phyloP scores from a whole-genome alignment of 2,113 vertebrate genomes.

The Guaruba guarouba region DNA sequence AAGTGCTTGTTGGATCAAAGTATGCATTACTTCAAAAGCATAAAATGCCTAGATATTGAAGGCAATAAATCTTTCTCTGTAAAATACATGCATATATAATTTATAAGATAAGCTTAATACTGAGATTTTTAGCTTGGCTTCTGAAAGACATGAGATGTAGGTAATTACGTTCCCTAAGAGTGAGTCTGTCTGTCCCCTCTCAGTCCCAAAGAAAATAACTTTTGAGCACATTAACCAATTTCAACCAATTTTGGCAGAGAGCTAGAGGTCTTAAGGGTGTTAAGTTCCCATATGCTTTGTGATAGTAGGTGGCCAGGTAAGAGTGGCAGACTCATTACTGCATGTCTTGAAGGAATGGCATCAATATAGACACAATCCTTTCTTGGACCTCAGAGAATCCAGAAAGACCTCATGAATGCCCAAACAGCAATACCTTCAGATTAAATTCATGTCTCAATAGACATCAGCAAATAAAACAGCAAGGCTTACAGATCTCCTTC shows the following conservation, averaged over 20 bases:
- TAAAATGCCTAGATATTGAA: slow-evolving; percentile 52
- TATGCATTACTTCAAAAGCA: slow-evolving; percentile 57
- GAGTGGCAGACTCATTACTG: not conserved
- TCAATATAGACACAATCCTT: not conserved
- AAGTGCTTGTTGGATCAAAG: slow-evolving; percentile 57
- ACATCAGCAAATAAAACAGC: not conserved
- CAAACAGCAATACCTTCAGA: not conserved
- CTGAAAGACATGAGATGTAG: slow-evolving; percentile 19
- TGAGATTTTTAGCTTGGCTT: slow-evolving; percentile 39
- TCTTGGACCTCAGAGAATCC: not conserved
- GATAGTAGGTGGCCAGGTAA: slow-evolving; percentile 28
- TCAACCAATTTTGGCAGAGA: slow-evolving; percentile 1
- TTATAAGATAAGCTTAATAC: slow-evolving; percentile 56
- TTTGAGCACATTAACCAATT: not conserved
- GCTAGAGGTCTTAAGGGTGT: not conserved
- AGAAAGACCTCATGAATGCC: not conserved
- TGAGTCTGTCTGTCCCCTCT: slow-evolving; percentile 38
- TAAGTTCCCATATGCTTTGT: not conserved
- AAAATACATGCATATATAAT: slow-evolving; percentile 54
- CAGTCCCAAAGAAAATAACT: slow-evolving; percentile 58
- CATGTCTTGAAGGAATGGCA: not conserved
- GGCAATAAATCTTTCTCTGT: slow-evolving; percentile 54
- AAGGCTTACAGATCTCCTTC: not conserved
- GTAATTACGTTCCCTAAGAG: slow-evolving; percentile 21
- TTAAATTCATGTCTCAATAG: not conserved